Evolutionary conservation across 23 tunicate genomes (phyloP).

Genomic region (Clavelina lepadiformis): DNA sequence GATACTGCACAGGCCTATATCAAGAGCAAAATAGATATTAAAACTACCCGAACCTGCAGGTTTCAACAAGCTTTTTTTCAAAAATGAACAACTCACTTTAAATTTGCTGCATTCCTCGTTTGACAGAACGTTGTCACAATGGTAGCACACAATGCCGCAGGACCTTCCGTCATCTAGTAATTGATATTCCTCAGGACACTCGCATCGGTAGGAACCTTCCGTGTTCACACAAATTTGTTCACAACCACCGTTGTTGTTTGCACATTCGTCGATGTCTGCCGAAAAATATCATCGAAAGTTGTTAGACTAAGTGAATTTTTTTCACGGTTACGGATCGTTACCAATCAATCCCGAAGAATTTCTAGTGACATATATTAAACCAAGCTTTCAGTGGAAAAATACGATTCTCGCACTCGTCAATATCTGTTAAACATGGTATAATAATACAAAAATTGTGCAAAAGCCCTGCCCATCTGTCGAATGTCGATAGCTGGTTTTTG

Average conservation of each 20-base stretch:
- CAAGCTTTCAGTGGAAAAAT: too few relatives aligned
- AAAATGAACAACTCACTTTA: not conserved
- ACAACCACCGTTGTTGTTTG: constrained; percentile 85
- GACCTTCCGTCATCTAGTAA: constrained; percentile 75
- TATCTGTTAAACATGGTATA: too few relatives aligned
- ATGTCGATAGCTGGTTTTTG: too few relatives aligned
- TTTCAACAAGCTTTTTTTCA: not conserved
- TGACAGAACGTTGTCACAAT: constrained; percentile 60
- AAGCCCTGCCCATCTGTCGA: too few relatives aligned
- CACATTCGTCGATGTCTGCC: constrained; percentile 88
- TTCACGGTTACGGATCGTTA: too few relatives aligned
- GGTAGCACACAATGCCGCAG: constrained; percentile 80
- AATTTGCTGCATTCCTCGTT: constrained; percentile 70
- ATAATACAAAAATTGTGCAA: too few relatives aligned
- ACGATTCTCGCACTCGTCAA: too few relatives aligned
- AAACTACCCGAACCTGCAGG: too few relatives aligned
- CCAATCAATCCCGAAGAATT: too few relatives aligned
- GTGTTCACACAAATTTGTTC: constrained; percentile 81
- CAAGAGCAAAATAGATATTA: not conserved
- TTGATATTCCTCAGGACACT: constrained; percentile 54
- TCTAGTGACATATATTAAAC: too few relatives aligned
- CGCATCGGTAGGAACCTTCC: constrained; percentile 68
- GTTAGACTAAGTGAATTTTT: too few relatives aligned
- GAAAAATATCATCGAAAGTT: constrained; percentile 1
- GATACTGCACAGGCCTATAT: constrained; percentile 55